Evolutionary conservation across 2,113 vertebrate species (phyloP).

Genomic region (Petrocephalus microphthalmus): DNA sequence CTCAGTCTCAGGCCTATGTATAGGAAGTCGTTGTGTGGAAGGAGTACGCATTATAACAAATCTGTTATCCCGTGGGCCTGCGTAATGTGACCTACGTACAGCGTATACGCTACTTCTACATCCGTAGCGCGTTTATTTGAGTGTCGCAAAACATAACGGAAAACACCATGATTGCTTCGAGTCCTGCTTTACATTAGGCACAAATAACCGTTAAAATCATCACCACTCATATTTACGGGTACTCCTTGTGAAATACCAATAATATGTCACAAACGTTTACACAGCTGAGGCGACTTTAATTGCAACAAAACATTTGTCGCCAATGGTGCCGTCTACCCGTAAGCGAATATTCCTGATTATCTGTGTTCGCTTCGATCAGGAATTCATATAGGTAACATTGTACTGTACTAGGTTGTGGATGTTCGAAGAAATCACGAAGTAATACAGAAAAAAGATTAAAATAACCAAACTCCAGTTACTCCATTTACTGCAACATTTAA

Average conservation of each 20-base stretch:
- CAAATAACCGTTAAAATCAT: not conserved
- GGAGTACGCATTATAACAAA: not conserved
- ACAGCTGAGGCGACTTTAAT: not conserved
- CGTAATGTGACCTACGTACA: not conserved
- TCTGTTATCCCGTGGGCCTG: not conserved
- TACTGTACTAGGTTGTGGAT: not conserved
- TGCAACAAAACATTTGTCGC: not conserved
- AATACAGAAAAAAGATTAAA: not conserved
- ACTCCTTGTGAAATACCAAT: not conserved
- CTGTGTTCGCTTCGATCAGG: not conserved
- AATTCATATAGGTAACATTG: not conserved
- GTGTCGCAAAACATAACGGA: not conserved
- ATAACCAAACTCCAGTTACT: not conserved
- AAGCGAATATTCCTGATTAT: not conserved
- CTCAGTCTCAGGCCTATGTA: not conserved
- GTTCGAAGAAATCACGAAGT: not conserved
- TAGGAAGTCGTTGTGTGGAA: not conserved
- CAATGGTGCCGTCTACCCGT: too few species aligned
- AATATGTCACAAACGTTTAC: not conserved
- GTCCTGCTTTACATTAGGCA: not conserved
- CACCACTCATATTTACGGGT: not conserved
- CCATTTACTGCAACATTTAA: not conserved
- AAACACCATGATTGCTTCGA: not conserved
- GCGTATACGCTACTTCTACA: not conserved
- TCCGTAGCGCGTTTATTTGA: not conserved